These are phyloP conservation scores for Zaprionus obscuricornis DNA, from an alignment of 2,888 invertebrate species.

Conservation along the genomic window DNA sequence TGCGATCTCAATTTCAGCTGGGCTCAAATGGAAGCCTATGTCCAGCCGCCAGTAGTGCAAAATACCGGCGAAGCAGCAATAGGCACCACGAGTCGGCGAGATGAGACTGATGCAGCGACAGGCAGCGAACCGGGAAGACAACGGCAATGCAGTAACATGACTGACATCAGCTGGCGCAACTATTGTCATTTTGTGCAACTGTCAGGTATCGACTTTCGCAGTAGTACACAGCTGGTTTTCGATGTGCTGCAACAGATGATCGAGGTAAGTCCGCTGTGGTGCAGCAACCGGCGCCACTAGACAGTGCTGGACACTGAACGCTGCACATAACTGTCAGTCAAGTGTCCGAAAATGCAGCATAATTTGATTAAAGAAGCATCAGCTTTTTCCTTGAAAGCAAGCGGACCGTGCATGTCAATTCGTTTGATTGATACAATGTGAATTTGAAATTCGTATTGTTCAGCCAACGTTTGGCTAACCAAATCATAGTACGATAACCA, in stretches of 20 bases:
- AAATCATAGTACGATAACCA: too few relatives aligned
- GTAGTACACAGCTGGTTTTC: slow-evolving; percentile 95
- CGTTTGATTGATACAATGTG: slow-evolving; percentile 34
- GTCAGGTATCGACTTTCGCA: slow-evolving; percentile 93
- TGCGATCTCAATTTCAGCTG: slow-evolving; percentile 83
- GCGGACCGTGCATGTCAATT: slow-evolving; percentile 36
- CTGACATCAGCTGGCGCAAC: slow-evolving; percentile 79
- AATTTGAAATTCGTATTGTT: slow-evolving; percentile 9
- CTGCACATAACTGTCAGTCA: slow-evolving; percentile 17
- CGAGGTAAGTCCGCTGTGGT: slow-evolving; percentile 76
- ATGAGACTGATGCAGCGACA: slow-evolving; percentile 15
- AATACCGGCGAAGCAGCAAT: background rate
- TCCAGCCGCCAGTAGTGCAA: slow-evolving; percentile 37
- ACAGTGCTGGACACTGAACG: too few relatives aligned
- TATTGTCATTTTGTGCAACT: slow-evolving; percentile 83
- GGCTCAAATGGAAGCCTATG: slow-evolving; percentile 82
- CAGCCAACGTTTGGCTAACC: slow-evolving; percentile 30
- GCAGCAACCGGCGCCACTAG: background rate
- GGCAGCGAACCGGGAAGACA: slow-evolving; percentile 9
- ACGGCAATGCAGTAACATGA: slow-evolving; percentile 24
- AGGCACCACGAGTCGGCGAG: background rate
- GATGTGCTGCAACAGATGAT: slow-evolving; percentile 93
- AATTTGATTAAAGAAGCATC: slow-evolving; percentile 52
- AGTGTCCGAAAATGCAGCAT: slow-evolving; percentile 27
- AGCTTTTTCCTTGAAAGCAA: background rate